Evolutionary conservation across 2,797 vertebrate genomes (phyloP), one percentile per base, ranked within the genome.

Genomic region (Urocyon cinereoargenteus): DNA sequence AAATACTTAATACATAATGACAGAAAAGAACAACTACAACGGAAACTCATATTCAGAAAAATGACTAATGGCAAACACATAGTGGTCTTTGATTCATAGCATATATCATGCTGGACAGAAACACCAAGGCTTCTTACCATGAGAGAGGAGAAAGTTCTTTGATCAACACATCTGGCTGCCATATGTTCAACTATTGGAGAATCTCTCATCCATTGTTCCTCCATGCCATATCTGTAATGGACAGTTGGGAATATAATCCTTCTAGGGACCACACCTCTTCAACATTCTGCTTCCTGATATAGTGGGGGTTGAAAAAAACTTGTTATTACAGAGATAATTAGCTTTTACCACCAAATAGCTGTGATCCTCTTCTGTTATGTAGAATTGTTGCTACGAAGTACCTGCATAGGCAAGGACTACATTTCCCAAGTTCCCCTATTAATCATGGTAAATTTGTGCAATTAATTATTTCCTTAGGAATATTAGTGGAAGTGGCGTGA

Each of bases 101-200:
- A 61, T 13, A 13, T 82, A 59, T 92, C 77, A 90, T 94, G 55
- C 40, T 86, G 82, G 49, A 90, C 66, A 96, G 61, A 73, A 95
- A 95, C 77, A 85, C 87, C 77, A 81, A 96, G 36, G 8, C 86
- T 97, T 96, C 45, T 57, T 90, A 88, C 88, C 70, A 73, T 28
- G 40, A 73, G 53, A 92, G 18, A 84, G 45, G 86, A 96, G 55
- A 90, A 92, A 79, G 77, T 88, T 94, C 90, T 97, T 90, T 94
- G 62, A 86, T 92, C 55, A 87, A 68, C 26, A 40, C 89, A 85
- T 94, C 97, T 98, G 95, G 82, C 49, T 89, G 61, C 66, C 81
- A 86, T 86, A 57, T 94, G 88, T 86, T 95, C 51, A 79, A 1
- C 66, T 96, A 40, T 62, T 92, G 78, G 51, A 96, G 62, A 92